These are phyloP conservation scores for Centropristis striata DNA, from an alignment of 2,113 vertebrate genomes.

Conservation along the genomic window DNA sequence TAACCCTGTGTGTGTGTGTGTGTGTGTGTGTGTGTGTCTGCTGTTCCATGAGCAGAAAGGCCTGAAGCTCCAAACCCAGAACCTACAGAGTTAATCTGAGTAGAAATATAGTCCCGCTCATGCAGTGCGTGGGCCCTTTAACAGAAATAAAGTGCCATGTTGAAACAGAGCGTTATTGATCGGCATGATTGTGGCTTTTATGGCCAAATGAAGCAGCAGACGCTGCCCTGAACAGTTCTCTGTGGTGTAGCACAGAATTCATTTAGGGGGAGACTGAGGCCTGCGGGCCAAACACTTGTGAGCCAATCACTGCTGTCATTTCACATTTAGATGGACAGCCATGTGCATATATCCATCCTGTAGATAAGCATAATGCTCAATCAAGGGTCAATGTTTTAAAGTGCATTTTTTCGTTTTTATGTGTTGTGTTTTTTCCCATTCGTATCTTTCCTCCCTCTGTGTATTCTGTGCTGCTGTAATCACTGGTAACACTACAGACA, in stretches of 20 bases:
- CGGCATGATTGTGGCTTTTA: constrained; percentile 21
- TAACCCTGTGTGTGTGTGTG: background rate
- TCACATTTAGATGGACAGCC: background rate
- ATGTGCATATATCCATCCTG: background rate
- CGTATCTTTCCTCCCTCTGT: background rate
- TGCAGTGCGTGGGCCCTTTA: background rate
- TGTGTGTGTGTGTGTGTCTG: background rate
- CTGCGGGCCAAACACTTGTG: background rate
- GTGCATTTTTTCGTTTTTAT: background rate
- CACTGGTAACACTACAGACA: background rate
- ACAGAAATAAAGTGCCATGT: constrained; percentile 1
- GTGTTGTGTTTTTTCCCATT: background rate
- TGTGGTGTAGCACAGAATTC: background rate
- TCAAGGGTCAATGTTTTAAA: background rate
- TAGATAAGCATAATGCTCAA: background rate
- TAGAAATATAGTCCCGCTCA: background rate
- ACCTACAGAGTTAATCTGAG: background rate
- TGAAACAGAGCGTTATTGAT: constrained; percentile 10
- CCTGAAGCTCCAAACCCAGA: background rate
- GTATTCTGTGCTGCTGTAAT: background rate
- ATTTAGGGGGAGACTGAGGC: background rate
- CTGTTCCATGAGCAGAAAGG: background rate
- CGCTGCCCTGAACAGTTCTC: background rate
- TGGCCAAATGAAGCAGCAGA: constrained; percentile 2
- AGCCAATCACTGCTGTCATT: background rate